Percentiles rank a stretch among this genome's conserved stretches.
Evolutionary conservation across 1,140 invertebrate species (phyloP).

Genomic region (Drosophila paulistorum): DNA sequence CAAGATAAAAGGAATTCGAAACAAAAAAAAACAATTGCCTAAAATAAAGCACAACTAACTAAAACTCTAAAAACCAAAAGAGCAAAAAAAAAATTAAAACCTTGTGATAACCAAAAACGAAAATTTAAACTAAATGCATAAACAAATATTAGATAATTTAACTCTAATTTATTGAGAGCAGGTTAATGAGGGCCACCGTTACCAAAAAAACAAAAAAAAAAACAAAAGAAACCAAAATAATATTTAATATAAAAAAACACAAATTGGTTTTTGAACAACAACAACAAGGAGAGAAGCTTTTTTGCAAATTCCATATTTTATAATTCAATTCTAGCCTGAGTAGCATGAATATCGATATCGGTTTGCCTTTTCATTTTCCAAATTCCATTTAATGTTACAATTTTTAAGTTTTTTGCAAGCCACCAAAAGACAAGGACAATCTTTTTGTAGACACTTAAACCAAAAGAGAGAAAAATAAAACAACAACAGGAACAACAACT

Average conservation of each 20-base stretch:
- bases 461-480: slow-evolving; percentile 15
- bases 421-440: slow-evolving; percentile 65
- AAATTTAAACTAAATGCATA: slow-evolving; percentile 32
- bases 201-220: slow-evolving; percentile 32
- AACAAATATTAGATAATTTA: slow-evolving; percentile 47
- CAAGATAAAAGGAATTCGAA: slow-evolving; percentile 35
- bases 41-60: slow-evolving; percentile 37
- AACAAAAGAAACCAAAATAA: slow-evolving; percentile 51
- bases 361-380: neutral
- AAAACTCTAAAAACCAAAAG: slow-evolving; percentile 47
- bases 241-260: slow-evolving; percentile 1
- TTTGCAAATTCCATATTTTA: slow-evolving; percentile 29
- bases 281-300: slow-evolving; percentile 24
- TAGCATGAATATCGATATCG: neutral
- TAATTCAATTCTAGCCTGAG: neutral
- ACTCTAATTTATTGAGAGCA: slow-evolving; percentile 68
- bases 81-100: slow-evolving; percentile 65
- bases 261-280: slow-evolving; percentile 9
- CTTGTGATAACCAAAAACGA: slow-evolving; percentile 68
- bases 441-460: slow-evolving; percentile 68
- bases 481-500: slow-evolving; percentile 3
- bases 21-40: slow-evolving; percentile 36
- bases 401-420: slow-evolving; percentile 40
- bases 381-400: slow-evolving; percentile 22
- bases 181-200: slow-evolving; percentile 76